These are phyloP conservation scores for Camelus dromedarius DNA, from an alignment of 2,113 vertebrate genomes.

Conservation along the genomic window DNA sequence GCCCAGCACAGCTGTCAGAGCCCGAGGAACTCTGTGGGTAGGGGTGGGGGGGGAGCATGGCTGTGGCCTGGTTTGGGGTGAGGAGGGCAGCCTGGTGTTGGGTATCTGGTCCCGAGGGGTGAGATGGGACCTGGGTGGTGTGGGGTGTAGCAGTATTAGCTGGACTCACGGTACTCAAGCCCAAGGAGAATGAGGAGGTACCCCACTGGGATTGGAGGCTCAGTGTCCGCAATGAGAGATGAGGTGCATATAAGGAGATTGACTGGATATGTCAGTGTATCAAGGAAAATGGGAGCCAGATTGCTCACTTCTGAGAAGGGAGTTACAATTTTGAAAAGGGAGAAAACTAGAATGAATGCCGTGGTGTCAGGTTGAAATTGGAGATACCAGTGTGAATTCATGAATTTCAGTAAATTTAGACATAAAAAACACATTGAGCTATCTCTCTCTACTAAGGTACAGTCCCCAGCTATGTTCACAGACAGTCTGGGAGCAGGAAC, in stretches of 20 bases:
- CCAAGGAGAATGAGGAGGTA: neutral
- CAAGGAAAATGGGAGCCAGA: neutral
- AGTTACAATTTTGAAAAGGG: neutral
- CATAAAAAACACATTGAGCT: neutral
- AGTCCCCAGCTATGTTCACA: accelerated
- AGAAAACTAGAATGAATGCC: neutral
- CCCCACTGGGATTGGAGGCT: neutral
- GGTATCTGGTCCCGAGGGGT: neutral
- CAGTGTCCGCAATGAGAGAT: neutral
- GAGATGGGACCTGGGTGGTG: neutral
- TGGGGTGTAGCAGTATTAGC: neutral
- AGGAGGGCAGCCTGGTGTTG: neutral
- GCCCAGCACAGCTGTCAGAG: neutral
- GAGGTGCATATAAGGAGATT: neutral
- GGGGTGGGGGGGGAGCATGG: neutral
- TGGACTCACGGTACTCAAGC: too few species aligned
- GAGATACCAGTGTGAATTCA: neutral
- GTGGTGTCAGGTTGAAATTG: neutral
- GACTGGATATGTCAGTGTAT: accelerated
- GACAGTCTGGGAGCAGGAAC: neutral
- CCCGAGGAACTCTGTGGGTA: neutral
- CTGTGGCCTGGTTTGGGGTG: too few species aligned
- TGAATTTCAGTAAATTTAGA: neutral
- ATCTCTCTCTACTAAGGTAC: accelerated
- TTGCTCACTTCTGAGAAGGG: neutral